Evolutionary conservation across 2,888 invertebrate species (phyloP).

Genomic region (Idaea biselata): DNA sequence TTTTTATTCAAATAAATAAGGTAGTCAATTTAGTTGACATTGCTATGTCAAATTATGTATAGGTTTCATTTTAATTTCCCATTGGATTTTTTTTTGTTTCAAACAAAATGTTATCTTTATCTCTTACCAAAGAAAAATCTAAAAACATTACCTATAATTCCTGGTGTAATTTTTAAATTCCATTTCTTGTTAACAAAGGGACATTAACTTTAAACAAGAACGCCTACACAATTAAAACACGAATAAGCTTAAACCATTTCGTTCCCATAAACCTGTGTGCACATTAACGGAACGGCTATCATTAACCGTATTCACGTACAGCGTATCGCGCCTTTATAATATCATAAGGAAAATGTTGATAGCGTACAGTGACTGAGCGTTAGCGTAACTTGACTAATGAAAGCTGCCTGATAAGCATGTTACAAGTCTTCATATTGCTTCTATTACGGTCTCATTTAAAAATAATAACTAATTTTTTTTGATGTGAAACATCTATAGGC

Average conservation of each 20-base stretch:
- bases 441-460: background rate
- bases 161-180: background rate
- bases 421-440: background rate
- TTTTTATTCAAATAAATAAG: too few relatives aligned
- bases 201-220: conserved; percentile 6
- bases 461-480: too few relatives aligned
- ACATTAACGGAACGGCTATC: conserved; percentile 28
- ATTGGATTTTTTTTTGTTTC: too few relatives aligned
- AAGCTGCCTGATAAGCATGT: conserved; percentile 25
- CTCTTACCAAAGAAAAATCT: too few relatives aligned
- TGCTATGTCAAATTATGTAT: too few relatives aligned
- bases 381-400: conserved; percentile 29
- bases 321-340: conserved; percentile 26
- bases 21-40: too few relatives aligned
- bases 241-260: conserved; percentile 18
- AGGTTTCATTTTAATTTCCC: too few relatives aligned
- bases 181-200: background rate
- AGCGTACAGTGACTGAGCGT: conserved; percentile 38
- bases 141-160: background rate
- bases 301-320: conserved; percentile 25
- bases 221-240: conserved; percentile 16
- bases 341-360: conserved; percentile 46
- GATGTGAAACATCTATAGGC: too few relatives aligned
- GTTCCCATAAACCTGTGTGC: conserved; percentile 26
- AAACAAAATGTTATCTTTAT: too few relatives aligned